Conservation (phyloP, 2,797 vertebrate species). For the Bradypodion ventrale region DNA sequence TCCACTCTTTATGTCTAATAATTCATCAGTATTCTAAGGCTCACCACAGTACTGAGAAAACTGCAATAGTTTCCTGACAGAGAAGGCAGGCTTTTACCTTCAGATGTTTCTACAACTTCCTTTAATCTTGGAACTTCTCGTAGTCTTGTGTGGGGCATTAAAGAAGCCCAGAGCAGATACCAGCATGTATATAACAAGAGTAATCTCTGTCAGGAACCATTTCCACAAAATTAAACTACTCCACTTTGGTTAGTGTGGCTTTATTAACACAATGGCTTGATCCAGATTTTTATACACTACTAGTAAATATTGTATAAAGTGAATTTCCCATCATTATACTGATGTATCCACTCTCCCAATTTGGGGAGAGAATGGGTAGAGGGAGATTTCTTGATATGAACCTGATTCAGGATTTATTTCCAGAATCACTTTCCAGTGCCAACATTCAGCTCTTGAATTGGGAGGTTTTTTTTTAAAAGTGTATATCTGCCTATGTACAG, state of each 20-base stretch:
- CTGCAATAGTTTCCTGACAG: not conserved
- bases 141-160: not conserved
- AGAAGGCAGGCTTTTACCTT: not conserved
- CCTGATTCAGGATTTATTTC: not conserved
- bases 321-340: not conserved
- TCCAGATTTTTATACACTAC: not conserved
- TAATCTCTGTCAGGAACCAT: not conserved
- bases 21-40: not conserved
- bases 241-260: not conserved
- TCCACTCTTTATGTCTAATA: not conserved
- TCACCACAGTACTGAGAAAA: not conserved
- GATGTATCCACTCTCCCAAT: too few relatives aligned
- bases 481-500: not conserved
- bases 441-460: not conserved
- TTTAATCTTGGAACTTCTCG: not conserved
- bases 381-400: not conserved
- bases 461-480: not conserved
- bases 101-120: not conserved
- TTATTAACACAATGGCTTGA: not conserved
- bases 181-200: not conserved
- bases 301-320: not conserved
- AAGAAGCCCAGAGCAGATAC: not conserved
- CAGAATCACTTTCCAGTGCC: not conserved
- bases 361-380: fast-evolving
- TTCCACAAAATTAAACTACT: not conserved